A percentile compares a stretch with the other conserved stretches of the same genome.
Evolutionary conservation across 2,888 invertebrate species (phyloP).

Genomic region (Pollenia angustigena): DNA sequence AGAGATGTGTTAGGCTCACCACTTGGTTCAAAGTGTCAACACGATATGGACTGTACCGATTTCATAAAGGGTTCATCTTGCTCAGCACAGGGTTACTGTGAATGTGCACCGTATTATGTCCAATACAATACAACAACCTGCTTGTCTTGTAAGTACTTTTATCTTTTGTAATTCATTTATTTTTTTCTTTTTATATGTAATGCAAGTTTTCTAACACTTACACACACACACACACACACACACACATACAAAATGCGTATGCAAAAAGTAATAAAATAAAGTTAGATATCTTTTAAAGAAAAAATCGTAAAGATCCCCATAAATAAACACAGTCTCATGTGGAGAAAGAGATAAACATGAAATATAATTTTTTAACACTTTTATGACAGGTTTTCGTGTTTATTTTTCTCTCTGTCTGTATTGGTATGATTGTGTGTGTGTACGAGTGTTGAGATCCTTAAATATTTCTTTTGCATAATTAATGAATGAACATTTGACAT

Average conservation of each 20-base stretch:
- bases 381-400: constrained; percentile 68
- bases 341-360: neutral
- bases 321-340: constrained; percentile 32
- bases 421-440: constrained; percentile 23
- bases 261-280: constrained; percentile 18
- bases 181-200: constrained; percentile 7
- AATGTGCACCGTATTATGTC: constrained; percentile 93
- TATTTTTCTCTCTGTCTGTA: neutral
- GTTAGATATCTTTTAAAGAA: neutral
- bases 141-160: constrained; percentile 90
- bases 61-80: constrained; percentile 84
- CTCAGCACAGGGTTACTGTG: constrained; percentile 87
- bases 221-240: neutral
- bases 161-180: neutral
- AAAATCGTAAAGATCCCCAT: constrained; percentile 25
- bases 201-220: constrained; percentile 31
- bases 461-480: constrained; percentile 60
- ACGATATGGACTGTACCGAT: constrained; percentile 85
- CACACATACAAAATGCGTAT: neutral
- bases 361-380: constrained; percentile 66
- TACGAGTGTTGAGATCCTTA: constrained; percentile 1
- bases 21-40: constrained; percentile 83
- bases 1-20: constrained; percentile 62
- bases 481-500: constrained; percentile 49
- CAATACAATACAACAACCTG: constrained; percentile 91